Evolutionary conservation across 2,888 invertebrate species (phyloP).

Genomic region (Therioaphis trifolii): DNA sequence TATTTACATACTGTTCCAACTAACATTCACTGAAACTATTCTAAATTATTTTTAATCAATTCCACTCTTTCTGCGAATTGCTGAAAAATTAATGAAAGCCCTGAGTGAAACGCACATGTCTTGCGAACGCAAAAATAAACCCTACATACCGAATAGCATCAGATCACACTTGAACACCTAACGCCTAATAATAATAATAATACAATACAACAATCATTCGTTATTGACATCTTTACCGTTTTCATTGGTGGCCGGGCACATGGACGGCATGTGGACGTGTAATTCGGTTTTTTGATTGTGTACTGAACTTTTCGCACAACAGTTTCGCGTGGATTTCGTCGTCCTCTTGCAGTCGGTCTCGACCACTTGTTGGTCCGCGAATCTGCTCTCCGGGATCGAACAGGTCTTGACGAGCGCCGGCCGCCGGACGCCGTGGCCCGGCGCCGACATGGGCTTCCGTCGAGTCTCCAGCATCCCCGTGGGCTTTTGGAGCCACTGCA

Average conservation of each 20-base stretch:
- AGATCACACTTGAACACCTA: too few relatives aligned
- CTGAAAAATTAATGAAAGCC: too few relatives aligned
- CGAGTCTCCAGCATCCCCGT: neutral
- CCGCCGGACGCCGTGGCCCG: neutral
- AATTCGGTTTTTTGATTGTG: slow-evolving; percentile 44
- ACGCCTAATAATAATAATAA: too few relatives aligned
- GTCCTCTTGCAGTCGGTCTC: neutral
- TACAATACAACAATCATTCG: too few relatives aligned
- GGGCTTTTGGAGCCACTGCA: slow-evolving; percentile 48
- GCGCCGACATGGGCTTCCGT: slow-evolving; percentile 40
- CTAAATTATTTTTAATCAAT: too few relatives aligned
- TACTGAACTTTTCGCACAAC: neutral
- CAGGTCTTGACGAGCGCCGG: slow-evolving; percentile 52
- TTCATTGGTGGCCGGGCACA: neutral
- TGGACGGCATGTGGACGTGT: slow-evolving; percentile 54
- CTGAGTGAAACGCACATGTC: too few relatives aligned
- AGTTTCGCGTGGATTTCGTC: neutral
- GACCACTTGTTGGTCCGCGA: slow-evolving; percentile 5
- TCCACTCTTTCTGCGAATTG: too few relatives aligned
- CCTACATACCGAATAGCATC: too few relatives aligned
- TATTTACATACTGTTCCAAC: too few relatives aligned
- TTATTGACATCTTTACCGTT: neutral
- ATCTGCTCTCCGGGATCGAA: slow-evolving; percentile 37
- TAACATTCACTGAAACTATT: too few relatives aligned
- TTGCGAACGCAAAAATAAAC: too few relatives aligned